Percentiles rank a stretch among this genome's conserved stretches.
phyloP scores from a whole-genome alignment of 2,797 vertebrate species.

The Mormyrops attenuatus region DNA sequence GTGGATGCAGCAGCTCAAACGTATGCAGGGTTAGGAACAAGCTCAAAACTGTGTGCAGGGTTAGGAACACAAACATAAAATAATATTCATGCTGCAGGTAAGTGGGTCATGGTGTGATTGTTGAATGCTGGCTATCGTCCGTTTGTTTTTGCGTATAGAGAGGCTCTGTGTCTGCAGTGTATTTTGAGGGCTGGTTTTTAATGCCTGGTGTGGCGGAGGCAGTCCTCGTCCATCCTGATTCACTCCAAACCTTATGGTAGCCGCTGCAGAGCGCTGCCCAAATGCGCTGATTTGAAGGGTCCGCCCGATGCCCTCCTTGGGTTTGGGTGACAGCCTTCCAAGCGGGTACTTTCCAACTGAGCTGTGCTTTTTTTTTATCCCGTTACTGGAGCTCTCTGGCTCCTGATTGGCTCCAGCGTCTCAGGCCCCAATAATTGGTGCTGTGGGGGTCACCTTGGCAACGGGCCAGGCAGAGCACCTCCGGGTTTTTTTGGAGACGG shows the following conservation, averaged over 20 bases:
- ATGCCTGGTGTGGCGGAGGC: not conserved
- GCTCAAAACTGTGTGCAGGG: no score
- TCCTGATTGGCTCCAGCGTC: not conserved
- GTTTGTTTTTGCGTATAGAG: not conserved
- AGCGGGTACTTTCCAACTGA: not conserved
- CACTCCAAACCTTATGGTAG: not conserved
- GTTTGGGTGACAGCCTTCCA: not conserved
- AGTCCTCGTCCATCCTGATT: not conserved
- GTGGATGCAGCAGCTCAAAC: not conserved
- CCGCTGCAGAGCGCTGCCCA: not conserved
- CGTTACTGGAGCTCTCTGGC: not conserved
- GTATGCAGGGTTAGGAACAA: no score
- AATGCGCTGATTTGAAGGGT: not conserved
- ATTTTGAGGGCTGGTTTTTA: not conserved
- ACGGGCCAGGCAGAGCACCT: not conserved
- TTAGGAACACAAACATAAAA: not conserved
- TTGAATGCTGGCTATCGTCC: no score
- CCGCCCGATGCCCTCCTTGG: not conserved
- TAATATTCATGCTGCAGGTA: not conserved
- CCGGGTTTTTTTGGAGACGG: not conserved
- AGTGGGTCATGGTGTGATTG: not conserved
- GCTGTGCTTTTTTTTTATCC: not conserved
- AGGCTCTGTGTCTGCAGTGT: no score
- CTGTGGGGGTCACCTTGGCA: conserved; percentile 20
- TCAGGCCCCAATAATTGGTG: conserved; percentile 21